A percentile compares a stretch with the other conserved stretches of the same genome.
Conservation (phyloP, 2,797 vertebrate genomes). For the Ptychobarbus kaznakovi region DNA sequence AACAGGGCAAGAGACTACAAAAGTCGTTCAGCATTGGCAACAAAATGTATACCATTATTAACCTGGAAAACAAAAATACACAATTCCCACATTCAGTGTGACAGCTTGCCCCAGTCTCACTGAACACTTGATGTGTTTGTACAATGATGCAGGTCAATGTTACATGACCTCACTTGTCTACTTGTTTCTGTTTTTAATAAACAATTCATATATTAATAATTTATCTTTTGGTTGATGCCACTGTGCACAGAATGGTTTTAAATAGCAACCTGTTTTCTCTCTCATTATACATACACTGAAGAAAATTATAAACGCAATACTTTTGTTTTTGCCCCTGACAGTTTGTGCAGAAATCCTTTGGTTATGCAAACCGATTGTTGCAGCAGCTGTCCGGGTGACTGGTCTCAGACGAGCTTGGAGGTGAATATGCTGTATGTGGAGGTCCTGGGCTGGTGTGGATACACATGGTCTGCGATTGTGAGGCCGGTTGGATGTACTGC, state of each 20-base stretch:
- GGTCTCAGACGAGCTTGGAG: too few relatives aligned
- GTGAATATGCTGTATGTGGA: too few relatives aligned
- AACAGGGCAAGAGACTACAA: background rate
- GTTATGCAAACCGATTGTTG: too few relatives aligned
- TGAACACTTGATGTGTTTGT: background rate
- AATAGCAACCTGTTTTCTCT: background rate
- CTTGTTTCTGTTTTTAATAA: background rate
- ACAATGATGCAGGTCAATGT: background rate
- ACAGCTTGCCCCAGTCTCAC: background rate
- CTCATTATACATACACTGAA: background rate
- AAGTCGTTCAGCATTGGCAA: background rate
- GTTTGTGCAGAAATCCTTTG: too few relatives aligned
- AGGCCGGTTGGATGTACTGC: too few relatives aligned
- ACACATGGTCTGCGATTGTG: too few relatives aligned
- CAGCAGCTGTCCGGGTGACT: too few relatives aligned
- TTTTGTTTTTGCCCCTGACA: too few relatives aligned
- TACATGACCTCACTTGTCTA: background rate
- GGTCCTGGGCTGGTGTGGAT: too few relatives aligned
- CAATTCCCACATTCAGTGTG: background rate
- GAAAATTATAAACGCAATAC: too few relatives aligned
- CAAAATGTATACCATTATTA: background rate
- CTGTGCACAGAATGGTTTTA: background rate
- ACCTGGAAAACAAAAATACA: background rate
- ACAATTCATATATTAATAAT: background rate
- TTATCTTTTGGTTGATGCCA: background rate